phyloP scores from a whole-genome alignment of 2,113 vertebrate species.

The Chaetops frenatus region DNA sequence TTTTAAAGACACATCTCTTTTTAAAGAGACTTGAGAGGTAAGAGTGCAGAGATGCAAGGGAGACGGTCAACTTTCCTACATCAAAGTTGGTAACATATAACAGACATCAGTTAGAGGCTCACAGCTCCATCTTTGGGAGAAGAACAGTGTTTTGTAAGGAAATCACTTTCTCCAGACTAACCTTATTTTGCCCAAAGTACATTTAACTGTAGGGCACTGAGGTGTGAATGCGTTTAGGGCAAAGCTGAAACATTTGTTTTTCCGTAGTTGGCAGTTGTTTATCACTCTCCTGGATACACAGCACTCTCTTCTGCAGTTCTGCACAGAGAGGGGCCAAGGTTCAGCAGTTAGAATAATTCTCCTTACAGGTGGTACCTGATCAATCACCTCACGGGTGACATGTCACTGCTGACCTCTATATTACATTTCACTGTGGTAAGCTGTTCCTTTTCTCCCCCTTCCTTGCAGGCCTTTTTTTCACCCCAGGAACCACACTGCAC shows the following conservation, averaged over 20 bases:
- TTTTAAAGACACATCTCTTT: neutral
- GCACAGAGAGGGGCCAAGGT: neutral
- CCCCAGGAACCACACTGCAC: neutral
- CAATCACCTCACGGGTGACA: neutral
- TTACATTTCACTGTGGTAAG: neutral
- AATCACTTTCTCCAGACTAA: neutral
- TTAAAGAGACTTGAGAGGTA: neutral
- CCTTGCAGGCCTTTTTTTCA: neutral
- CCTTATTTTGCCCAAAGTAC: neutral
- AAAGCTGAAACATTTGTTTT: neutral
- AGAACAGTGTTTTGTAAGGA: neutral
- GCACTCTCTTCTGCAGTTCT: neutral
- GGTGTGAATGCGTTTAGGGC: neutral
- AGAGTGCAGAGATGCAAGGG: neutral
- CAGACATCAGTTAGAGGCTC: neutral
- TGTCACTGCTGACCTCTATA: neutral
- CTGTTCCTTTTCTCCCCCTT: neutral
- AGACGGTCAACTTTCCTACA: neutral
- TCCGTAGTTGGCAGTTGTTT: neutral
- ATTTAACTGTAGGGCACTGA: neutral
- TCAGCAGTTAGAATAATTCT: neutral
- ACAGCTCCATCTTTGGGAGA: neutral
- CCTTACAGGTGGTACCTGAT: conserved; percentile 31
- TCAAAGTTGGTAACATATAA: neutral
- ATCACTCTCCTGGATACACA: neutral